A percentile compares a stretch with the other conserved stretches of the same genome.
phyloP scores from a whole-genome alignment of 2,888 invertebrate species.

The Euphydryas editha region DNA sequence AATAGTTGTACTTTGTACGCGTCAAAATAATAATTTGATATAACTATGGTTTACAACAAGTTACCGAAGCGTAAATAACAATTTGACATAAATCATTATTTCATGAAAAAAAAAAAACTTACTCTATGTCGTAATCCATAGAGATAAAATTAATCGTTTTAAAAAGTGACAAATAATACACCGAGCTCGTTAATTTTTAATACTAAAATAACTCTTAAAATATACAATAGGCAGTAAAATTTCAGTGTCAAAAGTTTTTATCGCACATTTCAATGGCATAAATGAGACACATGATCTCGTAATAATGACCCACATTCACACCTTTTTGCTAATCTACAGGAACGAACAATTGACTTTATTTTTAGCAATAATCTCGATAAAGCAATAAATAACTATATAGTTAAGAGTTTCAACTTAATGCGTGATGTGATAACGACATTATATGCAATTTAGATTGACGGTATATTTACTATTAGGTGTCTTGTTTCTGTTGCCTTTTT shows the following conservation, averaged over 20 bases:
- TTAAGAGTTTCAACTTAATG: slow-evolving; percentile 16
- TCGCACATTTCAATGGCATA: slow-evolving; percentile 47
- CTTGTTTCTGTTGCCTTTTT: no score
- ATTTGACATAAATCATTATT: slow-evolving; percentile 32
- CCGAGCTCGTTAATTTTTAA: not conserved
- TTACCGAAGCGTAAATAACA: slow-evolving; percentile 39
- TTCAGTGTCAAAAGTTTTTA: slow-evolving; percentile 43
- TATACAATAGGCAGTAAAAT: slow-evolving; percentile 31
- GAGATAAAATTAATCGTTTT: not conserved
- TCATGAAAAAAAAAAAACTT: slow-evolving; percentile 10
- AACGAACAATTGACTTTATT: slow-evolving; percentile 48
- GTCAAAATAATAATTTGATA: slow-evolving; percentile 17
- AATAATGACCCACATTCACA: slow-evolving; percentile 54
- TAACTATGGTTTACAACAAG: slow-evolving; percentile 20
- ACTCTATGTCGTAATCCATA: not conserved
- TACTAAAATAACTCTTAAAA: slow-evolving; percentile 2
- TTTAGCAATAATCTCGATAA: slow-evolving; percentile 49
- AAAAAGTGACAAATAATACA: not conserved
- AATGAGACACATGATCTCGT: slow-evolving; percentile 48
- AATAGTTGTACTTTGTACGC: slow-evolving; percentile 10
- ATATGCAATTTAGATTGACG: no score
- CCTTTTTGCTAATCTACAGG: slow-evolving; percentile 56
- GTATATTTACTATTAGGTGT: no score
- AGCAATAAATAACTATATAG: slow-evolving; percentile 26
- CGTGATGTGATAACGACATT: no score